Base-by-base conservation (phyloP, 2,113 vertebrate species). In the Syngnathus floridae region DNA sequence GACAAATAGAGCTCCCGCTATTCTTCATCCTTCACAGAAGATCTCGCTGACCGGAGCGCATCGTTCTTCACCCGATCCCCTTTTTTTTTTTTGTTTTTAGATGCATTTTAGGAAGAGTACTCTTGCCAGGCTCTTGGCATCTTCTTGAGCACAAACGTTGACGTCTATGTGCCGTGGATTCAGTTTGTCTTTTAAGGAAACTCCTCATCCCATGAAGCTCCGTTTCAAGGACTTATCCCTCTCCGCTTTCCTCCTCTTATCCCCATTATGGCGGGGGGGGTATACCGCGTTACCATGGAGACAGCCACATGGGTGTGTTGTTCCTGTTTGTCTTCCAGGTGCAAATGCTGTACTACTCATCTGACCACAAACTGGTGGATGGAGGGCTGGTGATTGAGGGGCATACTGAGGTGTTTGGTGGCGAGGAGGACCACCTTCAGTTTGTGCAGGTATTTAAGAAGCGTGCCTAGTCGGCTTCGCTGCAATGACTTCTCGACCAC, bases 321-420 rank as follows among this genome's bases (percentile, higher is more conserved):
- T 97, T 88, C 92, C 86, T 91, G 89, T 91, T 87, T 98, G 94
- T 98, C 91, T 99, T 98, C 81, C 96, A 99, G 97, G 97, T 99
- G 91, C 96, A 98, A 95, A 98, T 92, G 90, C 93, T 99, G 93
- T 97, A 99, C 94, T 99, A 99, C 93, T 98, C 97, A 91, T 94
- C 95, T 88, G 95, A 98, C 93, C 95, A 98, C 93, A 99, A 98
- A 93, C 94, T 98, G 92, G 93, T 97, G 93, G 95, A 98, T 93
- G 94, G 95, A 90, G 94, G 93, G 92, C 93, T 94, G 86, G 66
- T 84, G 89, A 93, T 97, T 94, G 96, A 96, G 88, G 94, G 94
- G 91, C 95, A 96, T 92, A 92, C 90, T 94, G 96, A 98, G 92
- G 91, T 97, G 92, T 98, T 96, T 95, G 92, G 93, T 92, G 93